Conservation (phyloP, 2,888 invertebrate species). For the Drosophila tanythrix region DNA sequence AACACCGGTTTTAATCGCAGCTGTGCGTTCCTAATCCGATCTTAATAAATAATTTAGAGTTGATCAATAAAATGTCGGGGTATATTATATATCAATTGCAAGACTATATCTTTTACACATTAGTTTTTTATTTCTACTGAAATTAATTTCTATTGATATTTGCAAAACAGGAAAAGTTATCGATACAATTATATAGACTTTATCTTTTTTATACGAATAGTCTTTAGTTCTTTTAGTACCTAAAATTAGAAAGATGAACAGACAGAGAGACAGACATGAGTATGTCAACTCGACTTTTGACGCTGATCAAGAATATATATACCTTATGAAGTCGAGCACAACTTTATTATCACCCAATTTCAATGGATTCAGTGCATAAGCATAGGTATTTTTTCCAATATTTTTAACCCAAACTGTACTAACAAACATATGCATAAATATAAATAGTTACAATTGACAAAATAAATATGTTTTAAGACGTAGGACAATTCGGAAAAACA, state of each 20-base stretch:
- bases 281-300: not conserved
- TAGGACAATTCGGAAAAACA: not conserved
- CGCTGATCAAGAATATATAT: not conserved
- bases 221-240: too few relatives aligned
- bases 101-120: too few relatives aligned
- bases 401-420: not conserved
- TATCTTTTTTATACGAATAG: too few relatives aligned
- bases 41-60: not conserved
- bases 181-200: rapidly evolving
- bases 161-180: too few relatives aligned
- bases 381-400: not conserved
- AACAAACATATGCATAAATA: not conserved
- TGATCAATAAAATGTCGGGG: not conserved
- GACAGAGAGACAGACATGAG: not conserved
- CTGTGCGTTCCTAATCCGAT: not conserved
- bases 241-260: not conserved
- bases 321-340: not conserved
- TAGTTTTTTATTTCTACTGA: too few relatives aligned
- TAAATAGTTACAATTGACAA: not conserved
- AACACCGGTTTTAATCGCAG: not conserved
- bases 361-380: not conserved
- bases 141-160: too few relatives aligned
- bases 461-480: not conserved
- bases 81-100: too few relatives aligned
- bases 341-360: not conserved